Evolutionary conservation across 2,797 vertebrate species (phyloP), one percentile per base, ranked within the genome.

Genomic region (Ammospiza maritima): DNA sequence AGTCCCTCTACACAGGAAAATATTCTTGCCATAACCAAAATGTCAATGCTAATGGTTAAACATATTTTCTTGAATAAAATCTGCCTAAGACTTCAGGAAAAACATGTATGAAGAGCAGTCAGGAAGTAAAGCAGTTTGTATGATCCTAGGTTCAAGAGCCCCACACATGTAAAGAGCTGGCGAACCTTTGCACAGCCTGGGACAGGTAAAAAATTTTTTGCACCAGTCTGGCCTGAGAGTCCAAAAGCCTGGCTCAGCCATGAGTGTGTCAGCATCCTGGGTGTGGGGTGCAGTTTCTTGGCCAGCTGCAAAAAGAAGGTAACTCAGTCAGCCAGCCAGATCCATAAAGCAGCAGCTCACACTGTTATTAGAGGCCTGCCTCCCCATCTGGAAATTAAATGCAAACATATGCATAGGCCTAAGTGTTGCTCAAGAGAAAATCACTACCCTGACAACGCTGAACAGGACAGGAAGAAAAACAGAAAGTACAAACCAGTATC

Each of bases 351-450:
- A 76, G 64, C n/a, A 74, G 64, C 83, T 94, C 71, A 71, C 38
- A 40, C 77, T 93, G 93, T 82, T 96, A 69, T 87, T 93, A 85
- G 77, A 91, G 85, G 65, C 47, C 53, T 79, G 77, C 88, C 40
- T 94, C 64, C 30, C 80, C 86, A 87, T 96, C 93, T 96, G 93
- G 93, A 96, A 92, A 92, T 77, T 93, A 94, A 96, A 94, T 87
- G 58, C 90, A 94, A 96, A 89, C 93, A 94, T 77, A 82, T 74
- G 91, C 88, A 85, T n/a, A 36, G 22, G 65, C 47, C 72, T 65
- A 77, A 85, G 53, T 54, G 57, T 62, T 87, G 61, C 50, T 82
- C 72, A 77, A 91, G 67, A 94, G 89, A 95, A 93, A 95, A 91
- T 74, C 74, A 60, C 61, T 79, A 45, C 88, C 45, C 42, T 84